Base-by-base conservation (phyloP, 2,888 invertebrate species). In the Leptopilina myrica region DNA sequence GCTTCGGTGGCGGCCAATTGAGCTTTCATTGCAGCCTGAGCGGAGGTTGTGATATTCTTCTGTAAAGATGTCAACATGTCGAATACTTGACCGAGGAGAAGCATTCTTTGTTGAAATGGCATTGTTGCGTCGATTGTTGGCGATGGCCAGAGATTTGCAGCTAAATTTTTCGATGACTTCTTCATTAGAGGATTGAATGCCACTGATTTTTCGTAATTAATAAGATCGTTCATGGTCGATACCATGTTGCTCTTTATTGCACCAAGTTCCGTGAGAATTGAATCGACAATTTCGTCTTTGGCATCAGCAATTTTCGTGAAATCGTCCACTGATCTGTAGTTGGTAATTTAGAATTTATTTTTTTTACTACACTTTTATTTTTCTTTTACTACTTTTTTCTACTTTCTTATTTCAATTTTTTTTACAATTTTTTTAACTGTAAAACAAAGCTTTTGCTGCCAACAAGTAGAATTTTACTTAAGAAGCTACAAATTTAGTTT, bases 41-140 rank as follows among this genome's bases (percentile, higher is more conserved):
- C 79, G 2, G 88, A 85, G 0, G 69, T 73, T 5, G 88, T 88
- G 43, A 91, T 87, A 76, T 91, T 91, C 49, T 86, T 89, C 67
- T 91, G 89, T 11, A 92, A 84, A 3, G 85, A 85, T 2, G 89
- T 89, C n/a, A 92, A 81, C 88, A 89, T 89, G 49, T 92, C 91
- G 66, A 91, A 92, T 6, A 91, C 89, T 81, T 90, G 89, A 78
- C 89, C 87, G 4, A 91, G 86, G 4, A 86, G 81, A 11, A 82
- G 53, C 85, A 92, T 89, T 81, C 88, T 87, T 75, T 91, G 89
- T 65, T 91, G 87, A 76, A 89, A 91, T 0, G 90, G 89, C 33
- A 89, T 69, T 5, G 85, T 82, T 11, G 87, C 85, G 77, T 90
- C 90, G 0, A 82, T 76, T 4, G 88, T 76, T n/a, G 89, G 86